phyloP scores from a whole-genome alignment of 2,797 vertebrate genomes.

The Petrocephalus schoutedeni region DNA sequence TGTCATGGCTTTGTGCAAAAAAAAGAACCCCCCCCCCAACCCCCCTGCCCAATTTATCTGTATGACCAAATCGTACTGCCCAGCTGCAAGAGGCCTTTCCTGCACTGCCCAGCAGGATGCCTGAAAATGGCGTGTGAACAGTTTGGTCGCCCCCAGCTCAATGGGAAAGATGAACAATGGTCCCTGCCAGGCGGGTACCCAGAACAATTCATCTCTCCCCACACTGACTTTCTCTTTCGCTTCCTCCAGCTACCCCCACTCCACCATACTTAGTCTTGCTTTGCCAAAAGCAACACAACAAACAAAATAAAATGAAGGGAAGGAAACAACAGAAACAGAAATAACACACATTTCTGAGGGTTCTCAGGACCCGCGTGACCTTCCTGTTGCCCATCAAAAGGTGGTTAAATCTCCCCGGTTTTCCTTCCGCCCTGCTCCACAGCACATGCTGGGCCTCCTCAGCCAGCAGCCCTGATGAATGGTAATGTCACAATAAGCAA shows the following conservation, averaged over 20 bases:
- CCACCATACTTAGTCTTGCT: conserved; percentile 40
- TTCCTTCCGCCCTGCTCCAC: conserved; percentile 9
- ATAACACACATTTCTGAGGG: conserved; percentile 29
- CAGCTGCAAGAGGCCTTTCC: conserved; percentile 61
- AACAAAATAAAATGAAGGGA: conserved; percentile 38
- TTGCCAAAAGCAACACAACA: conserved; percentile 52
- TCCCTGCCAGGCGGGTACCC: conserved; percentile 68
- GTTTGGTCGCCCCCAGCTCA: conserved; percentile 60
- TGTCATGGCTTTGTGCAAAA: conserved; percentile 8
- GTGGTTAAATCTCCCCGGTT: conserved; percentile 13
- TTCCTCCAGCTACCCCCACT: conserved; percentile 40
- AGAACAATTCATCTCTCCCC: conserved; percentile 56
- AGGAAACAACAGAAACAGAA: conserved; percentile 20
- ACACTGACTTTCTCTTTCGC: conserved; percentile 37
- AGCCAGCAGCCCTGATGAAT: conserved; percentile 17
- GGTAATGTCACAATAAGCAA: background rate
- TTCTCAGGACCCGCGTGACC: conserved; percentile 47
- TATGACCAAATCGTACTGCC: conserved; percentile 67
- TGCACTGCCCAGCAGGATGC: conserved; percentile 71
- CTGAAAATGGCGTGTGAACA: conserved; percentile 71
- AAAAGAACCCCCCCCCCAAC: conserved; percentile 44
- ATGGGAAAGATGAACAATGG: conserved; percentile 73
- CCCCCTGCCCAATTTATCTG: conserved; percentile 52
- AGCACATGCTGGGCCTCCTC: conserved; percentile 9
- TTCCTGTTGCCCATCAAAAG: conserved; percentile 31